Evolutionary conservation across 2,888 invertebrate species (phyloP).

Genomic region (Mystacides longicornis): DNA sequence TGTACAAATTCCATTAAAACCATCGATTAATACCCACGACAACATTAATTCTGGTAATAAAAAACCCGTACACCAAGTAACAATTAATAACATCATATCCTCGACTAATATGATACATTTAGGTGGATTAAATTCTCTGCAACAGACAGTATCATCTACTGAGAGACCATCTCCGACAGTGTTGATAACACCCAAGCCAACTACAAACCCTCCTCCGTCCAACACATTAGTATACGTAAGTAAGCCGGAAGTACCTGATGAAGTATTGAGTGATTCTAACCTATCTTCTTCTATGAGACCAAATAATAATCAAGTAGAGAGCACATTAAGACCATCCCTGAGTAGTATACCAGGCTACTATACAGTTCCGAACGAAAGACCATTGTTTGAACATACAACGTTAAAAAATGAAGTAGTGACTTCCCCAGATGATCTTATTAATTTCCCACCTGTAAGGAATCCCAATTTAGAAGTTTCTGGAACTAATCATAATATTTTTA

Average conservation of each 20-base stretch:
- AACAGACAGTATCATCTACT: conserved; percentile 28
- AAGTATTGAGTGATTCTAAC: too few species aligned
- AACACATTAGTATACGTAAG: conserved; percentile 25
- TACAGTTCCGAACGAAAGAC: conserved; percentile 13
- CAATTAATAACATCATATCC: conserved; percentile 54
- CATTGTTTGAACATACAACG: conserved; percentile 35
- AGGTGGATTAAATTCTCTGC: conserved; percentile 30
- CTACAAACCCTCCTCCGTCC: conserved; percentile 30
- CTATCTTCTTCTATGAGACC: background rate
- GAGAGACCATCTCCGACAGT: conserved; percentile 56
- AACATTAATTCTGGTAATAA: conserved; percentile 31
- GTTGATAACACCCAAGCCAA: conserved; percentile 60
- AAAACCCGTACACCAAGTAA: conserved; percentile 46
- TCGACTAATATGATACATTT: conserved; percentile 49
- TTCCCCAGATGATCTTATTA: conserved; percentile 61
- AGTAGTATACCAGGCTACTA: background rate
- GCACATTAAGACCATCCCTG: background rate
- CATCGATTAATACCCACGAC: conserved; percentile 28
- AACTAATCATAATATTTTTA: conserved; percentile 43
- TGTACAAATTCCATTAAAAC: conserved; percentile 48
- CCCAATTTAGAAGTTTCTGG: conserved; percentile 70
- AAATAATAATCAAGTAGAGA: background rate
- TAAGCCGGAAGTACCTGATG: conserved; percentile 27
- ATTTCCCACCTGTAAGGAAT: conserved; percentile 80
- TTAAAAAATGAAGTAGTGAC: conserved; percentile 53